Conservation (phyloP, 2,113 vertebrate genomes). For the Halcyon senegalensis region DNA sequence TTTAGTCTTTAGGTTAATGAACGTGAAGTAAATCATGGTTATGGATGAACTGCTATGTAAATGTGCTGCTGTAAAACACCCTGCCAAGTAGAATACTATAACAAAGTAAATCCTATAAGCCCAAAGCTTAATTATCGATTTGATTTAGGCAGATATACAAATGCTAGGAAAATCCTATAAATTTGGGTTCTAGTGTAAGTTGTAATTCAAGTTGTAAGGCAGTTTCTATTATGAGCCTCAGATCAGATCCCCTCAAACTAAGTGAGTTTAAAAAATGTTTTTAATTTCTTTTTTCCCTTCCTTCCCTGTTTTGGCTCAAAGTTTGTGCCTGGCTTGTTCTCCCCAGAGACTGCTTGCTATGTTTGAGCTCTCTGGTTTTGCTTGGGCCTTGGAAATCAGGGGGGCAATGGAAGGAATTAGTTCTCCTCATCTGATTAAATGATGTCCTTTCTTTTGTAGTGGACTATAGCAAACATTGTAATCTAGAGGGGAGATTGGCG, state of each 20-base stretch:
- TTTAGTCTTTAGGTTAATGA: conserved; percentile 50
- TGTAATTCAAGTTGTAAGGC: conserved; percentile 24
- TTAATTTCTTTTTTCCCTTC: not conserved
- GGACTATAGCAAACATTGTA: not conserved
- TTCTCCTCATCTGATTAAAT: not conserved
- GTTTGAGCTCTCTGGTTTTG: not conserved
- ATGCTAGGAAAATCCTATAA: conserved; percentile 30
- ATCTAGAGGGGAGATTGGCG: not conserved
- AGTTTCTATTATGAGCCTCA: not conserved
- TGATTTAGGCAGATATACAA: conserved; percentile 38
- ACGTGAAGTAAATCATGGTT: conserved; percentile 34
- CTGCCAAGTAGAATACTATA: conserved; percentile 17
- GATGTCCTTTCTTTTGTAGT: not conserved
- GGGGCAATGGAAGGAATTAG: not conserved
- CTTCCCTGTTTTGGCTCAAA: not conserved
- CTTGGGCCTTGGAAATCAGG: not conserved
- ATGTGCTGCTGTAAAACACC: conserved; percentile 27
- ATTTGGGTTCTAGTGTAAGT: not conserved
- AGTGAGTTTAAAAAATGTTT: not conserved
- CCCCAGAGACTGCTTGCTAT: not conserved
- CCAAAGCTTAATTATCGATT: conserved; percentile 32
- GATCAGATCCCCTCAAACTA: not conserved
- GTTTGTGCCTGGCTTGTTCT: not conserved
- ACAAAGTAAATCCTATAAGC: conserved; percentile 36
- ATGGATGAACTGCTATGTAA: conserved; percentile 45